phyloP scores from a whole-genome alignment of 2,113 vertebrate species.

The Mobula hypostoma region DNA sequence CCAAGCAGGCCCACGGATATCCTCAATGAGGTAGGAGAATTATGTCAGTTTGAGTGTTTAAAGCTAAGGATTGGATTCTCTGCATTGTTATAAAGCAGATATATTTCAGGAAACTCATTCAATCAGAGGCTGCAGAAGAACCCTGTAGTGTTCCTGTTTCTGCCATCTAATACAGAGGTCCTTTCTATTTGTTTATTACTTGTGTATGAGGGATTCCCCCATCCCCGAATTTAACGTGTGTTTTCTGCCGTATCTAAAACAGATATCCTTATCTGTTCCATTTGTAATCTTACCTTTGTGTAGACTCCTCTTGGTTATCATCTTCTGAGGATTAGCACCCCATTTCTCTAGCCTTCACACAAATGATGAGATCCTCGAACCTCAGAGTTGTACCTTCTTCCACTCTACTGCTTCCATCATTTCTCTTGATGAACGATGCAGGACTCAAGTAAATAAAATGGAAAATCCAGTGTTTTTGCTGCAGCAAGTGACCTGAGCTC shows the following conservation, averaged over 20 bases:
- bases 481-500: background rate
- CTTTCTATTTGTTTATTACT: background rate
- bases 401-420: background rate
- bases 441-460: background rate
- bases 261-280: too few species aligned
- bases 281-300: background rate
- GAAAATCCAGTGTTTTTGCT: background rate
- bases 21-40: slow-evolving; percentile 58
- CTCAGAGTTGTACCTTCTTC: background rate
- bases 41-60: background rate
- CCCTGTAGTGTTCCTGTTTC: background rate
- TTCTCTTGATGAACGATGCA: background rate
- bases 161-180: background rate
- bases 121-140: background rate
- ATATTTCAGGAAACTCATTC: background rate
- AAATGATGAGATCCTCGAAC: background rate
- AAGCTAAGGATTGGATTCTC: background rate
- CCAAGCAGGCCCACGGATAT: slow-evolving; percentile 68
- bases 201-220: background rate
- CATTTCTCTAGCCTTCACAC: background rate
- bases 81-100: background rate
- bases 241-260: background rate
- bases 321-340: background rate
- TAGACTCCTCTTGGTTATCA: background rate
- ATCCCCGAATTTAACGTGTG: background rate